These are phyloP conservation scores for Neoitamus cyanurus DNA, from an alignment of 2,888 invertebrate genomes.

Conservation along the genomic window DNA sequence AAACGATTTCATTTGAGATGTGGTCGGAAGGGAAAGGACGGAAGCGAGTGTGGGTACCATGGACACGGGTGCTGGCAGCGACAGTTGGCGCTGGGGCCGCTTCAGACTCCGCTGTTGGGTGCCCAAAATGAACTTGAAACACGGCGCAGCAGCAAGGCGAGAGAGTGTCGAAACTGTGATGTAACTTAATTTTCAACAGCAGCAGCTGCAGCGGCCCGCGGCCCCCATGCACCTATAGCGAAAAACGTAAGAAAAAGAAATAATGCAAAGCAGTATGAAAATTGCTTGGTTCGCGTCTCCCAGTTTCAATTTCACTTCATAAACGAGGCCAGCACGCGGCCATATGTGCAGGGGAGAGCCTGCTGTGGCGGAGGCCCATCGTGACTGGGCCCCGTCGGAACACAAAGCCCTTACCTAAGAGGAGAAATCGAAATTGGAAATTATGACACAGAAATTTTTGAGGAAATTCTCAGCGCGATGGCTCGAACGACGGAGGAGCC, in stretches of 20 bases:
- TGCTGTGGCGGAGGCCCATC: background rate
- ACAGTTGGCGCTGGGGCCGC: background rate
- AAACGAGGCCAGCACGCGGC: constrained; percentile 28
- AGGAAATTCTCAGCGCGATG: constrained; percentile 16
- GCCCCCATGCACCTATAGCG: background rate
- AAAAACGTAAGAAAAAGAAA: constrained; percentile 7
- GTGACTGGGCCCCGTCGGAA: background rate
- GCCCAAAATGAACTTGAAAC: constrained; percentile 34
- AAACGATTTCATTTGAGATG: constrained; percentile 25
- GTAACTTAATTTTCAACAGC: constrained; percentile 4
- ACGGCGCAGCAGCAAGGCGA: background rate
- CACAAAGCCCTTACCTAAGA: constrained; percentile 48
- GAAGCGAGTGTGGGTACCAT: constrained; percentile 15
- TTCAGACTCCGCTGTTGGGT: background rate
- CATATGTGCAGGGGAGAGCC: background rate
- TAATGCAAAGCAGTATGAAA: constrained; percentile 37
- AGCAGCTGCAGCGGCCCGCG: background rate
- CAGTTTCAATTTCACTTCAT: constrained; percentile 44
- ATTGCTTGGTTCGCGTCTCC: constrained; percentile 40
- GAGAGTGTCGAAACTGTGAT: constrained; percentile 45
- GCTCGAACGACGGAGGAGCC: background rate
- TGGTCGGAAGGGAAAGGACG: constrained; percentile 33
- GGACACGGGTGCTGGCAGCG: background rate
- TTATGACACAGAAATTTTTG: constrained; percentile 44
- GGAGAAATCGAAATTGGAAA: constrained; percentile 48